phyloP scores from a whole-genome alignment of 2,888 invertebrate species.

The Eupithecia vulgata region DNA sequence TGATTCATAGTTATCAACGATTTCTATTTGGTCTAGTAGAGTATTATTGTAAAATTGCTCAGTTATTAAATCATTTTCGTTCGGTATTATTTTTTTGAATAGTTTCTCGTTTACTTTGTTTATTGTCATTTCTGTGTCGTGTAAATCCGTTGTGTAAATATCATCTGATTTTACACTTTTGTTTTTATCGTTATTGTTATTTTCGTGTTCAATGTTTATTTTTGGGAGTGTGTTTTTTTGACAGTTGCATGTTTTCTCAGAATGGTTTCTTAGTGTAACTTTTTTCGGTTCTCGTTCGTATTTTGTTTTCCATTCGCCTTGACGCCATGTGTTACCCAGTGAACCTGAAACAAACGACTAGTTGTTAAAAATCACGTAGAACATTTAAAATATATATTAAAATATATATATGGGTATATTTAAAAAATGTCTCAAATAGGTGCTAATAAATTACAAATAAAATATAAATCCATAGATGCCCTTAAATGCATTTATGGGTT shows the following conservation, averaged over 20 bases:
- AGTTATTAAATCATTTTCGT: conserved; percentile 65
- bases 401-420: no score
- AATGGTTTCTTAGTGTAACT: conserved; percentile 60
- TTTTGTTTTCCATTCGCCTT: conserved; percentile 86
- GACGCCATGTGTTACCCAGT: conserved; percentile 92
- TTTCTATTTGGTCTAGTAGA: conserved; percentile 56
- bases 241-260: conserved; percentile 57
- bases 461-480: no score
- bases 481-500: no score
- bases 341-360: conserved; percentile 80
- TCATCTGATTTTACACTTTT: conserved; percentile 20
- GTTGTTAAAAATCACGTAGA: not conserved
- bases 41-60: conserved; percentile 73
- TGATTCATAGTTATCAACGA: conserved; percentile 65
- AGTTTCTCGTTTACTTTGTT: conserved; percentile 55
- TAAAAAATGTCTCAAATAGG: no score
- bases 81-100: conserved; percentile 59
- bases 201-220: conserved; percentile 24
- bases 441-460: no score
- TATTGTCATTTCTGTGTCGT: conserved; percentile 47
- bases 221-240: conserved; percentile 31
- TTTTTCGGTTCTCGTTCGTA: conserved; percentile 67
- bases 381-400: no score
- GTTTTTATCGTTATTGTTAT: conserved; percentile 21
- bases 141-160: conserved; percentile 39